These are phyloP conservation scores for Nestor notabilis DNA, from an alignment of 2,113 vertebrate genomes.

Conservation along the genomic window DNA sequence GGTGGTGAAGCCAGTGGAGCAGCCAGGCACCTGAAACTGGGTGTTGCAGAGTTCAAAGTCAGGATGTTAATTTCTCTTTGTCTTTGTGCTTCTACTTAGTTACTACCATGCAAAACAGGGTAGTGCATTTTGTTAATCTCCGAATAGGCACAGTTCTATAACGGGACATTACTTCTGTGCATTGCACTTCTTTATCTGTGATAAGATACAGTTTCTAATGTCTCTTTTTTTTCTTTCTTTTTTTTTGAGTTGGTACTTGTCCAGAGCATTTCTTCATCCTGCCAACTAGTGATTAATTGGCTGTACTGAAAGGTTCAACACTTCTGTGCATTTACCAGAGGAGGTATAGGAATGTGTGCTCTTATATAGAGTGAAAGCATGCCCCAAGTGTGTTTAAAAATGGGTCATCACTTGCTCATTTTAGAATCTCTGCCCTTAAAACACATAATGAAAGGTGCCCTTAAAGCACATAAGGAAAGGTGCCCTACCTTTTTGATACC, in stretches of 20 bases:
- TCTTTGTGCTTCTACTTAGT: not conserved
- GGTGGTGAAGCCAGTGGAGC: not conserved
- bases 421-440: conserved; percentile 18
- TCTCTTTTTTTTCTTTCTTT: not conserved
- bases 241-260: conserved; percentile 42
- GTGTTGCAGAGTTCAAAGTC: not conserved
- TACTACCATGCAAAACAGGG: not conserved
- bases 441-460: not conserved
- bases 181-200: conserved; percentile 42
- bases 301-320: conserved; percentile 60
- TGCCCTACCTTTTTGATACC: not conserved
- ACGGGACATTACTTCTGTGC: conserved; percentile 50
- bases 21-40: not conserved
- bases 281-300: conserved; percentile 68
- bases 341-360: conserved; percentile 31
- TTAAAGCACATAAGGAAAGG: not conserved
- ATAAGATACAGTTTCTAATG: conserved; percentile 48
- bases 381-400: conserved; percentile 52
- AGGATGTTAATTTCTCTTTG: not conserved
- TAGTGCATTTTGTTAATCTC: not conserved
- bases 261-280: conserved; percentile 57
- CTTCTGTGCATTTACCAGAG: conserved; percentile 48
- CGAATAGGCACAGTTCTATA: conserved; percentile 28
- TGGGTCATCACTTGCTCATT: conserved; percentile 17
- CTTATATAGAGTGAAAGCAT: conserved; percentile 14